Percentiles rank a stretch among this genome's conserved stretches.
These are phyloP conservation scores for Eclectus roratus DNA, from an alignment of 2,113 vertebrate species.

Conservation along the genomic window DNA sequence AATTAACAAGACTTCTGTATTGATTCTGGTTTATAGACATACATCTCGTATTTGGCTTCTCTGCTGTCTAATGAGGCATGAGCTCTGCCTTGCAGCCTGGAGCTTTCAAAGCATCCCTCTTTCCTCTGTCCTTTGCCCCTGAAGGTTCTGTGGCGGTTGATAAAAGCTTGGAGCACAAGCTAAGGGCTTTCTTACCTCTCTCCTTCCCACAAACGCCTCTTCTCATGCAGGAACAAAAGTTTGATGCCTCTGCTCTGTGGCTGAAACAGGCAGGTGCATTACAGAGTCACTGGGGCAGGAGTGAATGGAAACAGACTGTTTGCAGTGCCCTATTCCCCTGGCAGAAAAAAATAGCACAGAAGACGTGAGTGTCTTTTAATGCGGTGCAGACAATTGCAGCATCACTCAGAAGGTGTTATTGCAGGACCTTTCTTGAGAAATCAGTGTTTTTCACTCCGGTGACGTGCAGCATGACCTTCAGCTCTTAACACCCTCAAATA, in stretches of 20 bases:
- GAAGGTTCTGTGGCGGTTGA: not conserved
- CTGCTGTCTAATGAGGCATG: not conserved
- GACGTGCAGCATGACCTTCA: conserved; percentile 13
- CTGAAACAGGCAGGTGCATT: not conserved
- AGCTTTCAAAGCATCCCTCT: not conserved
- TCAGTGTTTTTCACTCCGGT: not conserved
- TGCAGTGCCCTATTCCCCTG: rapidly evolving
- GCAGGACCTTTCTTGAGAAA: not conserved
- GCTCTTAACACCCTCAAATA: not conserved
- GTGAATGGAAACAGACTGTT: not conserved
- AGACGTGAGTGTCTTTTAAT: not conserved
- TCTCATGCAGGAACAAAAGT: not conserved
- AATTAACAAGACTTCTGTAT: not conserved
- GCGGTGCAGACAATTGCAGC: not conserved
- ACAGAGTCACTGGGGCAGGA: not conserved
- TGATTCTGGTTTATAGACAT: not conserved
- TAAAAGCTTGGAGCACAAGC: not conserved
- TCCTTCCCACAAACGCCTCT: not conserved
- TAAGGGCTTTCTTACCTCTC: not conserved
- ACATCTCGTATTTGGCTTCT: not conserved
- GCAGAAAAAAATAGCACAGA: not conserved
- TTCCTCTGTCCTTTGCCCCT: not conserved
- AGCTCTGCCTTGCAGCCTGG: not conserved
- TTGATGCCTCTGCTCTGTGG: not conserved
- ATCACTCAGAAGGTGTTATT: not conserved